These are phyloP conservation scores for Choristoneura rosaceana DNA, from an alignment of 2,888 invertebrate genomes.

Conservation along the genomic window DNA sequence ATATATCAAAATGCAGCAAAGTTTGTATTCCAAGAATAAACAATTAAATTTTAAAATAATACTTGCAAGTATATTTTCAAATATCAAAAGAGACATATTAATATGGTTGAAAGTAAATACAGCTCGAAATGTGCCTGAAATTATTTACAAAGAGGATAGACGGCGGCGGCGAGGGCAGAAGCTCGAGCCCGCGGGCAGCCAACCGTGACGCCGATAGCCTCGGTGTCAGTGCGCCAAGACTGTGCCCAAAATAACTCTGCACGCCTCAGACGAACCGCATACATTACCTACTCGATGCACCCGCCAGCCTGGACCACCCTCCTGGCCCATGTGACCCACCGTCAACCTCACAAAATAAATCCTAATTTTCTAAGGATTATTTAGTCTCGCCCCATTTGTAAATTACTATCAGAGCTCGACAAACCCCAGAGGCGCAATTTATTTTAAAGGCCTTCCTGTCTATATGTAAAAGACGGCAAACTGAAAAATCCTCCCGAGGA, in stretches of 20 bases:
- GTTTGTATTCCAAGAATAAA: background rate
- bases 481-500: slow-evolving; percentile 64
- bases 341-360: slow-evolving; percentile 16
- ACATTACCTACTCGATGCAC: slow-evolving; percentile 38
- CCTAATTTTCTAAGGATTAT: slow-evolving; percentile 45
- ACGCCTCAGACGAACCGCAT: slow-evolving; percentile 40
- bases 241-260: background rate
- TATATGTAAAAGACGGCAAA: slow-evolving; percentile 65
- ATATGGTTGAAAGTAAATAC: slow-evolving; percentile 18
- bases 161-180: slow-evolving; percentile 41
- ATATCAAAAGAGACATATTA: background rate
- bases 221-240: slow-evolving; percentile 47
- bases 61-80: background rate
- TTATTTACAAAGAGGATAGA: slow-evolving; percentile 43
- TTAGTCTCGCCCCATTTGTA: slow-evolving; percentile 55
- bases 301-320: slow-evolving; percentile 27
- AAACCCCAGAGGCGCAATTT: slow-evolving; percentile 68
- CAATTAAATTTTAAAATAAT: background rate
- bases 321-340: background rate
- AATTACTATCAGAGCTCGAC: slow-evolving; percentile 64
- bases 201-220: slow-evolving; percentile 66
- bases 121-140: slow-evolving; percentile 29
- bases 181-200: slow-evolving; percentile 54
- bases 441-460: slow-evolving; percentile 67
- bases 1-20: background rate